These are phyloP conservation scores for Gortyna flavago DNA, from an alignment of 2,888 invertebrate genomes.

Conservation along the genomic window DNA sequence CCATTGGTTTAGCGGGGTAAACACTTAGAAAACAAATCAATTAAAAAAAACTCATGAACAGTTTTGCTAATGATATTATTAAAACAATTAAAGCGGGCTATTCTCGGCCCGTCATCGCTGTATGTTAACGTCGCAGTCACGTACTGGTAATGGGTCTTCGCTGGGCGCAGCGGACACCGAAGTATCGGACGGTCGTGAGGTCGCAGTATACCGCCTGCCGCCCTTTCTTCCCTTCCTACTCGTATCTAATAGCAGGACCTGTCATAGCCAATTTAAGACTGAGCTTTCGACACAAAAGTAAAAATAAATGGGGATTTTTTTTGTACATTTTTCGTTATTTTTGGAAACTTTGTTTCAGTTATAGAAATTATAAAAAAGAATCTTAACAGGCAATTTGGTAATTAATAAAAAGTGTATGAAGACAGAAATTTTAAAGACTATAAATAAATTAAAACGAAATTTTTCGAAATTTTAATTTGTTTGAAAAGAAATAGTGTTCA, in stretches of 20 bases:
- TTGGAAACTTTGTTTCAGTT: not conserved
- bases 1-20: slow-evolving; percentile 47
- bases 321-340: not conserved
- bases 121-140: slow-evolving; percentile 83
- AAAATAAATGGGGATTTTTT: not conserved
- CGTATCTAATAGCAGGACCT: slow-evolving; percentile 90
- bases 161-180: slow-evolving; percentile 88
- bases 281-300: slow-evolving; percentile 63
- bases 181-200: slow-evolving; percentile 87
- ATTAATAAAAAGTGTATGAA: slow-evolving; percentile 3
- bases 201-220: slow-evolving; percentile 85
- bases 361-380: slow-evolving; percentile 5
- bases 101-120: slow-evolving; percentile 78
- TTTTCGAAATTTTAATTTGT: slow-evolving; percentile 2
- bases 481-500: slow-evolving; percentile 27
- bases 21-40: slow-evolving; percentile 25
- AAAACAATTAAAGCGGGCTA: slow-evolving; percentile 64
- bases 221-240: slow-evolving; percentile 87
- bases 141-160: slow-evolving; percentile 89
- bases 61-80: slow-evolving; percentile 30
- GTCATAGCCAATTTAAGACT: slow-evolving; percentile 86
- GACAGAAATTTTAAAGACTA: not conserved
- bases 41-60: slow-evolving; percentile 37
- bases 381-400: not conserved
- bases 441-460: not conserved